phyloP scores from a whole-genome alignment of 30 jellyfish, hydroid and myxozoan genomes.

The Phacellophora camtschatica region DNA sequence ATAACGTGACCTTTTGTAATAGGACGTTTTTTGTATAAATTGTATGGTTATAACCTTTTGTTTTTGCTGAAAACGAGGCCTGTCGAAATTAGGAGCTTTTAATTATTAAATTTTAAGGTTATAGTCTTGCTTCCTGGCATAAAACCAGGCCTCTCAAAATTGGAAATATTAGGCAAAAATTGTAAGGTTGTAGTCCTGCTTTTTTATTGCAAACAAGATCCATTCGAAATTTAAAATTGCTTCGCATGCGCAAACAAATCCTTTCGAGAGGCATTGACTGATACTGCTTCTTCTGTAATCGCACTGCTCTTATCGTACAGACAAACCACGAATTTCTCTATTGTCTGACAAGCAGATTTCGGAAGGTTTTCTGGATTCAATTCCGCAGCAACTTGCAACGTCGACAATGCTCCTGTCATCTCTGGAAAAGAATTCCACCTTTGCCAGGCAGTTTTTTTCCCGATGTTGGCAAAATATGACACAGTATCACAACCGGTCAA shows the following conservation, averaged over 20 bases:
- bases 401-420: constrained; percentile 8
- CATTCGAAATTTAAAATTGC: no score
- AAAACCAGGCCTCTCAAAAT: no score
- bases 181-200: no score
- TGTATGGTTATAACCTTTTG: no score
- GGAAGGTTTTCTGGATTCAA: constrained; percentile 10
- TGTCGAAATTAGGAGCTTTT: no score
- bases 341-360: constrained; percentile 11
- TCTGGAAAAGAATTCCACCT: constrained; percentile 13
- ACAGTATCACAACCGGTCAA: constrained; percentile 47
- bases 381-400: constrained; percentile 10
- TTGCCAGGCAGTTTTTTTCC: constrained; percentile 40
- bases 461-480: constrained; percentile 1
- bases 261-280: not conserved
- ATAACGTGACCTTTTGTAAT: no score
- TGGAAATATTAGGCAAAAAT: no score
- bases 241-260: not conserved
- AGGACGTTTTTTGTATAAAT: no score
- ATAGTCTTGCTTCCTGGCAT: no score
- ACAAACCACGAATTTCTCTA: constrained; percentile 28
- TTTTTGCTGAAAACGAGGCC: no score
- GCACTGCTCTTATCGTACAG: constrained; percentile 22
- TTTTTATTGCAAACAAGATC: no score
- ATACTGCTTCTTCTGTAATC: not conserved
- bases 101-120: no score